These are phyloP conservation scores for Mythimna albipuncta DNA, from an alignment of 2,888 invertebrate genomes.

Conservation along the genomic window DNA sequence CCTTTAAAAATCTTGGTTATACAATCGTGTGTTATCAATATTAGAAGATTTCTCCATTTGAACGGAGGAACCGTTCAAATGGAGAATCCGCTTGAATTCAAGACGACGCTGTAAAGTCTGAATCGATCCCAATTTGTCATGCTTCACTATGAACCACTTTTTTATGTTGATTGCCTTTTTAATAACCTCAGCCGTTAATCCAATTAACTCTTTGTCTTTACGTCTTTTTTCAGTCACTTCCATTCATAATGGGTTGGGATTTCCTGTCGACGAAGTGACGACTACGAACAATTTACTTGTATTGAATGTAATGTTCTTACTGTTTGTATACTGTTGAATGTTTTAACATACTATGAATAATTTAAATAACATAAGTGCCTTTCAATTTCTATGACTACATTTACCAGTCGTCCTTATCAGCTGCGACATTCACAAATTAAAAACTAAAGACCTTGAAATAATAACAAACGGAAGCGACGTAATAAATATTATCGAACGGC, in stretches of 20 bases:
- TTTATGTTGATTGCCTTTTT: constrained; percentile 47
- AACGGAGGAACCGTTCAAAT: too few relatives aligned
- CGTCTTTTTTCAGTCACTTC: constrained; percentile 17
- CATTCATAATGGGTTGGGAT: constrained; percentile 4
- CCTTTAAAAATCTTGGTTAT: neutral
- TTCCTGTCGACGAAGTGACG: constrained; percentile 17
- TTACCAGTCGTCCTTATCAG: constrained; percentile 37
- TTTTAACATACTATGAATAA: constrained; percentile 32
- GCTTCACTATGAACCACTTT: constrained; percentile 3
- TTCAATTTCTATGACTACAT: constrained; percentile 30
- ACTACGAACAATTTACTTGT: constrained; percentile 12
- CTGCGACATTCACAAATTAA: constrained; percentile 42
- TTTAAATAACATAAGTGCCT: constrained; percentile 31
- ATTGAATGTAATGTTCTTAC: constrained; percentile 2
- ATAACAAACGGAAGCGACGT: constrained; percentile 55
- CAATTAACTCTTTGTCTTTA: constrained; percentile 13
- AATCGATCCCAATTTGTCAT: constrained; percentile 9
- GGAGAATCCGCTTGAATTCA: neutral
- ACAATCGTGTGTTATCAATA: neutral
- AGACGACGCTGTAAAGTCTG: neutral
- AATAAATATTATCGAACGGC: constrained; percentile 48
- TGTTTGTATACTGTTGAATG: constrained; percentile 18
- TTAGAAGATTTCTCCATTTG: neutral
- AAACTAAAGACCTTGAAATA: constrained; percentile 49
- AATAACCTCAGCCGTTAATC: constrained; percentile 19